phyloP scores from a whole-genome alignment of 2,888 invertebrate species.

The Lasioglossum calceatum region DNA sequence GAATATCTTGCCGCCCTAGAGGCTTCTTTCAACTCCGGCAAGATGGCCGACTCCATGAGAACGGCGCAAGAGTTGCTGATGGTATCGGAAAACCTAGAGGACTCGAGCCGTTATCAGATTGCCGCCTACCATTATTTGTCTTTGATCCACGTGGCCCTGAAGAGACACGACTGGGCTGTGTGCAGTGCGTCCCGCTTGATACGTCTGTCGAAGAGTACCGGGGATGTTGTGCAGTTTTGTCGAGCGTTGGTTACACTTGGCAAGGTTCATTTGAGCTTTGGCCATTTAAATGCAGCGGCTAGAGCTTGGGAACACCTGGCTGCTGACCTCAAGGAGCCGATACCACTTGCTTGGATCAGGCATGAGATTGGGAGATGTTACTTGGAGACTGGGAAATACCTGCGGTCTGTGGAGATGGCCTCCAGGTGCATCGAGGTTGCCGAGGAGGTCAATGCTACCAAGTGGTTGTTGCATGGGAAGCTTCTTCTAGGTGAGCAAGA shows the following conservation, averaged over 20 bases:
- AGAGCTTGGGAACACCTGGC: slow-evolving; percentile 75
- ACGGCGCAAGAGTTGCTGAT: slow-evolving; percentile 71
- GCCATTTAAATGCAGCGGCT: slow-evolving; percentile 75
- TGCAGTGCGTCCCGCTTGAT: slow-evolving; percentile 73
- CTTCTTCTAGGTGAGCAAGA: slow-evolving; percentile 63
- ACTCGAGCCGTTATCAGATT: slow-evolving; percentile 68
- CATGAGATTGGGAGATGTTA: slow-evolving; percentile 75
- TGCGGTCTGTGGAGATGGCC: slow-evolving; percentile 68
- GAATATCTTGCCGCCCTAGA: slow-evolving; percentile 67
- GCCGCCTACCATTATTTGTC: slow-evolving; percentile 73
- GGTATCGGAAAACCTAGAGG: slow-evolving; percentile 57
- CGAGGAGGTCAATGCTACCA: slow-evolving; percentile 67
- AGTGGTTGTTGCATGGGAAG: slow-evolving; percentile 77
- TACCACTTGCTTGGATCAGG: slow-evolving; percentile 67
- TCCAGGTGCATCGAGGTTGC: slow-evolving; percentile 70
- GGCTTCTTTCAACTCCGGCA: slow-evolving; percentile 66
- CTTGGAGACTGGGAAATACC: slow-evolving; percentile 72
- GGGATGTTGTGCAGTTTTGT: slow-evolving; percentile 60
- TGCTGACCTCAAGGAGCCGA: slow-evolving; percentile 46
- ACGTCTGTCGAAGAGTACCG: slow-evolving; percentile 66
- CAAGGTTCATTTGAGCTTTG: slow-evolving; percentile 78
- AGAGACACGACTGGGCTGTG: slow-evolving; percentile 78
- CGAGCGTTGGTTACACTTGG: slow-evolving; percentile 75
- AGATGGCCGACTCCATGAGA: slow-evolving; percentile 60
- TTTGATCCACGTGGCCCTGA: slow-evolving; percentile 70